A percentile compares a stretch with the other conserved stretches of the same genome.
phyloP scores from a whole-genome alignment of 2,888 invertebrate genomes.

The Reticulitermes lucifugus region DNA sequence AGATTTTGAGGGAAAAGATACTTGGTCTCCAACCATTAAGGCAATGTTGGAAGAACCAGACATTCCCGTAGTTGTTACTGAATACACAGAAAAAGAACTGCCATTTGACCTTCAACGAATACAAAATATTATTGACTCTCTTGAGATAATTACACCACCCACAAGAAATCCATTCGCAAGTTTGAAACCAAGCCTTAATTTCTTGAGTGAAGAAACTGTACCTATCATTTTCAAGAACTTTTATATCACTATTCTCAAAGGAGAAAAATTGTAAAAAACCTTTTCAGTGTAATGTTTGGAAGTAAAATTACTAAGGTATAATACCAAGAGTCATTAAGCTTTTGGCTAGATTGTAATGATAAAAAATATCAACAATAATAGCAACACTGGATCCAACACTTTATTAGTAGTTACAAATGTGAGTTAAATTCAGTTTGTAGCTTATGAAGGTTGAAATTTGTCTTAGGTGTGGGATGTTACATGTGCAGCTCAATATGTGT shows the following conservation, averaged over 20 bases:
- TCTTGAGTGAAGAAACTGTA: constrained; percentile 77
- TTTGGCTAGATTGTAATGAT: no score
- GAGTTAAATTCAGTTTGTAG: no score
- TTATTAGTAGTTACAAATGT: no score
- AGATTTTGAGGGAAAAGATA: constrained; percentile 72
- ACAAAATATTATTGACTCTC: constrained; percentile 63
- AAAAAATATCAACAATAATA: no score
- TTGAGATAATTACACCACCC: constrained; percentile 68
- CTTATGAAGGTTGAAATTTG: no score
- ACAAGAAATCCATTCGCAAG: constrained; percentile 75
- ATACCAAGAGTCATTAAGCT: no score
- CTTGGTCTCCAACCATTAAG: constrained; percentile 75
- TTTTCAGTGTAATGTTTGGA: background rate
- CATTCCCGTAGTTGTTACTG: constrained; percentile 74
- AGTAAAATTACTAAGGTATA: no score
- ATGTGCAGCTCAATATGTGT: no score
- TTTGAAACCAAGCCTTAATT: constrained; percentile 78
- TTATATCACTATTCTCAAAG: constrained; percentile 60
- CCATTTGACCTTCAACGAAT: constrained; percentile 72
- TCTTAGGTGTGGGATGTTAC: no score
- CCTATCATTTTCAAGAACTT: constrained; percentile 81
- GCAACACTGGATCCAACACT: no score
- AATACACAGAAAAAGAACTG: constrained; percentile 76
- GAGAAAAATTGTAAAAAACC: background rate
- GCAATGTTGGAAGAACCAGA: constrained; percentile 67